Base-by-base conservation (phyloP, 2,888 invertebrate species). In the Cremastinae sp. region DNA sequence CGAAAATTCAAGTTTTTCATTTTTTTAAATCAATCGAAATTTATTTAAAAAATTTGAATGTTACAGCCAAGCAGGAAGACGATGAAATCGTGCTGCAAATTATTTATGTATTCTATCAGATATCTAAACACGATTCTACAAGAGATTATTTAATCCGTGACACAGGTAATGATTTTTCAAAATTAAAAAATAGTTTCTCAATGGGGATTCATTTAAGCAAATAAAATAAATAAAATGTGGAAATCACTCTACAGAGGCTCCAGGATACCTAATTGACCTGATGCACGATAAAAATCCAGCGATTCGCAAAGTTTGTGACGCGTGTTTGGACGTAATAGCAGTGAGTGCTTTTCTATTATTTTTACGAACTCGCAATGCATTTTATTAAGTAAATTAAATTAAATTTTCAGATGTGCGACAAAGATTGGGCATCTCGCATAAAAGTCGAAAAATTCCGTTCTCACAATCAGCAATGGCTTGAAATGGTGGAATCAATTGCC, bases 81-180 rank as follows among this genome's bases (percentile, higher is more conserved):
- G 98, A 98, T 91, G 98, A 99, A 91, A 96, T 99, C 88, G 98
- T 99, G 75, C 92, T 98, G 84, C 99, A 99, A 92, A 98, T 99
- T 74, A 95, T 98, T 75, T 98, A 95, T 90, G 96, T 98, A 68
- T 98, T 99, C 91, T 95, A 98, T 84, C 96, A 96, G 90, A 92
- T 97, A 86, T 93, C 97, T 65, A 92, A 95, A 68, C 97, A 98
- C 88, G 93, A 94, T 80, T 92, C 92, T 72, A 94, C 96, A 61
- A 93, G 96, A 9, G 94, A 95, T 79, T 94, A 95, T 87, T 94
- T 98, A 86, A 96, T 98, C 82, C 94, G 94, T 83, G 94, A 95
- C 86, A 97, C 98, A 61, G 95, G 95, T 94, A 90, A 86, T 82
- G 86, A 85, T 56, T 62, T 28, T 58, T 56, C 53, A 38, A 18